Base-by-base conservation (phyloP, 2,113 vertebrate genomes). In the Rattus rattus region DNA sequence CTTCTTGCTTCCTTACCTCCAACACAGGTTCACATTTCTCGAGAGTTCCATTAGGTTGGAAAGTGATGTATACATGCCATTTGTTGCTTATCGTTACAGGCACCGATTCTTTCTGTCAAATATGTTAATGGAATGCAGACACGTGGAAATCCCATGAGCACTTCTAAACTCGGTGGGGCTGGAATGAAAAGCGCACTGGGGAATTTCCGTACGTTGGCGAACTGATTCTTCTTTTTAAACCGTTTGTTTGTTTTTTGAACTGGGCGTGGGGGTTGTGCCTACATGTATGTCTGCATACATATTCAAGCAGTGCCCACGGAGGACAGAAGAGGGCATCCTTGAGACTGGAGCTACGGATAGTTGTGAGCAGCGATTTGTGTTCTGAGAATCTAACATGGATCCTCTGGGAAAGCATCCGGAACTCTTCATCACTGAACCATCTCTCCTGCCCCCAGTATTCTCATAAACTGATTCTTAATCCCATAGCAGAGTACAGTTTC, bases 1-100 rank as follows among this genome's bases (percentile, higher is more conserved):
- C 75, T 96, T 95, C 84, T 97, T 97, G 92, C 80, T 97, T 87
- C 92, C 92, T 61, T 84, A 95, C 93, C 77, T 92, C 72, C 91
- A 96, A 81, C 56, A 96, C 36, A 97, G 94, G 95, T 96, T 96
- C 81, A 12, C 61, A 91, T 94, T 86, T 96, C 89, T 79, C 91
- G 77, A 97, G 86, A 92, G 24, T 86, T 36, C 80, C 76, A 69
- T 81, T 84, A 83, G 39, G 92, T 89, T 79, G 85, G 59, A 52
- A 98, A 93, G 83, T 93, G 70, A 95, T 92, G 24, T 47, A 87
- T 76, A 75, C 28, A 83, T 77, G 47, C 30, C 79, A 47, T 85
- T 94, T 95, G 28, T 94, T 94, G 19, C 69, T 96, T 97, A 90
- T 67, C 39, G 63, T 69, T 88, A 91, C 94, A 20, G 56, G 2